Base-by-base conservation (phyloP, 2,888 invertebrate genomes). In the Phortica okadai region DNA sequence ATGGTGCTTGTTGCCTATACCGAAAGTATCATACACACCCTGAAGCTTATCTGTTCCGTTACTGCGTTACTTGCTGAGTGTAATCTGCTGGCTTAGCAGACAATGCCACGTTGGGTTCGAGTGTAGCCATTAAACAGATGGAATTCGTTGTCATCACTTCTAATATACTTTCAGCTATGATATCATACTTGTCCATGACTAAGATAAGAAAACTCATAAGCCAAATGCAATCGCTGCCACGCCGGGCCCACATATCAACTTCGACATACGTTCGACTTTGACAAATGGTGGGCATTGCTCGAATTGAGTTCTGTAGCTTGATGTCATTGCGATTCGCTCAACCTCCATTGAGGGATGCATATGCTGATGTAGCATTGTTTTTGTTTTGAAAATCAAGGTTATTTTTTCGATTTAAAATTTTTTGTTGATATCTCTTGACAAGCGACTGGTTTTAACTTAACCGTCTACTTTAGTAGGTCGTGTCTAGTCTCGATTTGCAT, bases 111-210 rank as follows among this genome's bases (percentile, higher is more conserved):
- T 70, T 67, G 70, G 76, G 74, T 11, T 62, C 79, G 78, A 76
- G 81, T 67, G 76, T 76, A 79, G 62, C 80, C 85, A 85, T 83
- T 86, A 85, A 85, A 82, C 88, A 89, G 87, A 87, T 86, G 89
- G 88, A 87, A 85, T 86, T 80, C 81, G 80, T 81, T 85, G 86
- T 84, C 84, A 82, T 81, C 85, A 78, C 84, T 86, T 85, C 82
- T 81, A 81, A 83, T 86, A 79, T 78, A 80, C 80, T 81, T 80
- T 76, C 78, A 50, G 62, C 25, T 6, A 50, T 45, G 64, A 62
- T 72, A 72, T 33, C 70, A 54, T 72, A 72, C 33, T 54, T 72
- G 74, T 33, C 33, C 70, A 16, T 74, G 58, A 73, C 33, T n/a
- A 42, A 72, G 69, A 70, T 72, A 72, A 72, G 70, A 72, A 72